A percentile compares a stretch with the other conserved stretches of the same genome.
Conservation (phyloP, 2,888 invertebrate genomes). For the Fragum whitleyi region DNA sequence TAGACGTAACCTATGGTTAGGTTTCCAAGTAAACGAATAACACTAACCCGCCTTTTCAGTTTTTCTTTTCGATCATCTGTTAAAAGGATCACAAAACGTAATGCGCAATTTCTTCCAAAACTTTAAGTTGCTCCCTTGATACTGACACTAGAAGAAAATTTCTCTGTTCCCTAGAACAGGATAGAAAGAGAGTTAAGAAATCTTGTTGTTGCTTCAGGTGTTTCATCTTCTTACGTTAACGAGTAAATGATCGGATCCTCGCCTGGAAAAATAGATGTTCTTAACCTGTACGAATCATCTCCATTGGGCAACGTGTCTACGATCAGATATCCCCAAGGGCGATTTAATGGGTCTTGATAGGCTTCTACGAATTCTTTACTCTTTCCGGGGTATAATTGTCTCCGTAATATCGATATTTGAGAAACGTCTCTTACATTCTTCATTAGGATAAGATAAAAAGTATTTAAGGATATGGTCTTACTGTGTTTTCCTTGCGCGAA, state of each 20-base stretch:
- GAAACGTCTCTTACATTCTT: slow-evolving; percentile 32
- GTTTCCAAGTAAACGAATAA: no score
- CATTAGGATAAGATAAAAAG: slow-evolving; percentile 28
- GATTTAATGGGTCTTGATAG: slow-evolving; percentile 34
- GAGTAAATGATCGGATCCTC: slow-evolving; percentile 38
- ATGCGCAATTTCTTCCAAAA: not conserved
- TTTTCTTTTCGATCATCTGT: no score
- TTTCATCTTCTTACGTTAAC: slow-evolving; percentile 25
- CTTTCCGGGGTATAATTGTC: slow-evolving; percentile 42
- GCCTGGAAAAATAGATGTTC: slow-evolving; percentile 41
- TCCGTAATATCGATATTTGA: slow-evolving; percentile 33
- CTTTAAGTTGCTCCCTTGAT: not conserved
- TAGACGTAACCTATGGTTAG: no score
- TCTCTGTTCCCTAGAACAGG: not conserved
- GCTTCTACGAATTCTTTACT: slow-evolving; percentile 30
- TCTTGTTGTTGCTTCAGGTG: not conserved
- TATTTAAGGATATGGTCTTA: slow-evolving; percentile 44
- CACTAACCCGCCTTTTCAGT: no score
- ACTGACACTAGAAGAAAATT: not conserved
- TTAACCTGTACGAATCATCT: slow-evolving; percentile 20
- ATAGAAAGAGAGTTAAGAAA: not conserved
- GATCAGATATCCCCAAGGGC: slow-evolving; percentile 25
- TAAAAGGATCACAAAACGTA: not conserved
- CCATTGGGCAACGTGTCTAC: slow-evolving; percentile 23
- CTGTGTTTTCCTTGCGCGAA: slow-evolving; percentile 41